Evolutionary conservation across 2,113 vertebrate species (phyloP).

Genomic region (Apeltes quadracus): DNA sequence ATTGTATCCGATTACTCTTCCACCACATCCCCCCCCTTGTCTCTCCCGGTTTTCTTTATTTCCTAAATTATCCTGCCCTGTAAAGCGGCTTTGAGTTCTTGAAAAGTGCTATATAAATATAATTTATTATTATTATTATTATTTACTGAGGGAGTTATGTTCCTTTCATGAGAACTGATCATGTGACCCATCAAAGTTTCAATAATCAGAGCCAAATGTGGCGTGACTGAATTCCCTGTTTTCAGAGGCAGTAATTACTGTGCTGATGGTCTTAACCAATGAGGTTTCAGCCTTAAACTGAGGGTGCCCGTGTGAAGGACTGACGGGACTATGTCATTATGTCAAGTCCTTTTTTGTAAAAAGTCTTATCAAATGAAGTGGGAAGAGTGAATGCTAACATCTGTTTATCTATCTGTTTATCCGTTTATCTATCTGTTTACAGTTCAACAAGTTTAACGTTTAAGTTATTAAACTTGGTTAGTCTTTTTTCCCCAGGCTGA

Average conservation of each 20-base stretch:
- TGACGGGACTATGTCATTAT: conserved; percentile 40
- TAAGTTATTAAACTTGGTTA: no score
- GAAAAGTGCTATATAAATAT: no score
- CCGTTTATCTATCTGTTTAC: no score
- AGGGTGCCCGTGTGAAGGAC: conserved; percentile 34
- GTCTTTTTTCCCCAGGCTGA: conserved; percentile 80
- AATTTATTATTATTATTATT: no score
- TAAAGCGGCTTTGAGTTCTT: no score
- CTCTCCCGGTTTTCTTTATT: neutral
- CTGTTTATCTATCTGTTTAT: no score
- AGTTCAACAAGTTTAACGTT: no score
- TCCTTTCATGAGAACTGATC: neutral
- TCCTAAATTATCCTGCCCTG: no score
- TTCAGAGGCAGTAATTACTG: conserved; percentile 47
- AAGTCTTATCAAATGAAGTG: neutral
- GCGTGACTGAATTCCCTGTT: conserved; percentile 29
- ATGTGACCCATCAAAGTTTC: neutral
- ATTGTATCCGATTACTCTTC: conserved; percentile 21
- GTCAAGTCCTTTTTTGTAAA: conserved; percentile 31
- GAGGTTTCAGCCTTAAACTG: conserved; percentile 35
- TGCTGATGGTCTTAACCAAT: conserved; percentile 55
- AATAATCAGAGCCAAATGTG: neutral
- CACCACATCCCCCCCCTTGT: neutral
- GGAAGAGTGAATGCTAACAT: neutral
- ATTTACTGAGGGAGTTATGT: neutral